Conservation (phyloP, 1,140 invertebrate genomes). For the Pteromalus puparum region DNA sequence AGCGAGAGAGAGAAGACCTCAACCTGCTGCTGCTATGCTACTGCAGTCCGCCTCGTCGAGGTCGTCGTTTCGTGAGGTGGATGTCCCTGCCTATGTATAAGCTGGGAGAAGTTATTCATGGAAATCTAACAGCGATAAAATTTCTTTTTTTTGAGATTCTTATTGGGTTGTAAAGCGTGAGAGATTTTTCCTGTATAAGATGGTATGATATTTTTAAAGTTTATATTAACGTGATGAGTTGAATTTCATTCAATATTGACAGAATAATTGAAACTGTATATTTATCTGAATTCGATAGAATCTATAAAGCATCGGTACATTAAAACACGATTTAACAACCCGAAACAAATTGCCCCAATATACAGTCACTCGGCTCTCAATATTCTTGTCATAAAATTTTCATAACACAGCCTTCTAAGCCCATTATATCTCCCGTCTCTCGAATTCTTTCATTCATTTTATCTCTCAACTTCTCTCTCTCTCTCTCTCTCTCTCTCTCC, state of each 20-base stretch:
- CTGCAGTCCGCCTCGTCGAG: not conserved
- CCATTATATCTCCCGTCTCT: not conserved
- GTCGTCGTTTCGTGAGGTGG: not conserved
- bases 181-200: too few species aligned
- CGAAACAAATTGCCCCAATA: not conserved
- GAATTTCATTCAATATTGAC: too few species aligned
- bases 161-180: too few species aligned
- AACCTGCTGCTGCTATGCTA: slow-evolving; percentile 33
- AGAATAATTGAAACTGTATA: too few species aligned
- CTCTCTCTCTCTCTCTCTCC: too few species aligned
- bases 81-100: not conserved
- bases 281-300: too few species aligned
- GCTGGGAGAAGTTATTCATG: too few species aligned
- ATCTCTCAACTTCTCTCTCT: not conserved
- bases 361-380: not conserved
- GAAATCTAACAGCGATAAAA: too few species aligned
- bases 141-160: too few species aligned
- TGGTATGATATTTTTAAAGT: too few species aligned
- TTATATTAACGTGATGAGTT: too few species aligned
- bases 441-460: slow-evolving; percentile 7
- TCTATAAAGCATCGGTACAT: not conserved
- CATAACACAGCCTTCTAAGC: not conserved
- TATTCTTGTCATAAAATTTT: not conserved
- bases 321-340: too few species aligned
- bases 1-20: slow-evolving; percentile 28